These are phyloP conservation scores for Hedya salicella DNA, from an alignment of 2,888 invertebrate genomes.

Conservation along the genomic window DNA sequence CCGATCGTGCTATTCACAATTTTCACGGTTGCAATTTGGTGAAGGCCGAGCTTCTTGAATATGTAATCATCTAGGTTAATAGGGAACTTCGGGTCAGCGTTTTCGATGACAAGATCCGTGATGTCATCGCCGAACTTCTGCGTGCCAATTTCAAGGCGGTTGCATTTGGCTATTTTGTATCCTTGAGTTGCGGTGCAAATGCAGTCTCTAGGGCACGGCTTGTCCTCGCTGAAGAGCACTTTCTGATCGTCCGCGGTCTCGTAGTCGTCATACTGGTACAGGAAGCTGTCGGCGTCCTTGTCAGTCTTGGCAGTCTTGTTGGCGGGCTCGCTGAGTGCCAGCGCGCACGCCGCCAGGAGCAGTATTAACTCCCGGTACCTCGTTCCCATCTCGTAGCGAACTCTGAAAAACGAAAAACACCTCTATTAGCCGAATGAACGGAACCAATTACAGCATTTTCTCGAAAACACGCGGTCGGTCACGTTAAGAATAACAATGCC, in stretches of 20 bases:
- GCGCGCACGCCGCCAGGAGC: slow-evolving; percentile 79
- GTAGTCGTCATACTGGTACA: slow-evolving; percentile 75
- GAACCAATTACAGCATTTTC: slow-evolving; percentile 56
- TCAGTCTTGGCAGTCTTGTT: slow-evolving; percentile 69
- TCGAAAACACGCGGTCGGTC: slow-evolving; percentile 54
- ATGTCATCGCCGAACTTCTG: slow-evolving; percentile 88
- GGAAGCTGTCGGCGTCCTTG: slow-evolving; percentile 65
- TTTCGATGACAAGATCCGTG: slow-evolving; percentile 87
- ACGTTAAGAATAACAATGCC: slow-evolving; percentile 62
- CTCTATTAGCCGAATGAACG: slow-evolving; percentile 44
- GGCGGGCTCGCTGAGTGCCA: slow-evolving; percentile 69
- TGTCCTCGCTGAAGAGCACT: slow-evolving; percentile 77
- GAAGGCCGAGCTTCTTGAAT: slow-evolving; percentile 87
- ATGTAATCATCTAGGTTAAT: slow-evolving; percentile 86
- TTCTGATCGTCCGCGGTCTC: slow-evolving; percentile 79
- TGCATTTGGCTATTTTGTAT: slow-evolving; percentile 87
- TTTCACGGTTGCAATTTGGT: slow-evolving; percentile 87
- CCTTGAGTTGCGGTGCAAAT: slow-evolving; percentile 86
- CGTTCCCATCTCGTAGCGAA: slow-evolving; percentile 81
- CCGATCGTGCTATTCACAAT: slow-evolving; percentile 89
- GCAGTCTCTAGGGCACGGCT: slow-evolving; percentile 87
- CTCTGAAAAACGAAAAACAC: slow-evolving; percentile 71
- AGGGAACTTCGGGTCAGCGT: slow-evolving; percentile 84
- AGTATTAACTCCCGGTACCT: slow-evolving; percentile 80
- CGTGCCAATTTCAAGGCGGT: slow-evolving; percentile 87